These are phyloP conservation scores for Lacerta agilis DNA, from an alignment of 2,797 vertebrate genomes.

Conservation along the genomic window DNA sequence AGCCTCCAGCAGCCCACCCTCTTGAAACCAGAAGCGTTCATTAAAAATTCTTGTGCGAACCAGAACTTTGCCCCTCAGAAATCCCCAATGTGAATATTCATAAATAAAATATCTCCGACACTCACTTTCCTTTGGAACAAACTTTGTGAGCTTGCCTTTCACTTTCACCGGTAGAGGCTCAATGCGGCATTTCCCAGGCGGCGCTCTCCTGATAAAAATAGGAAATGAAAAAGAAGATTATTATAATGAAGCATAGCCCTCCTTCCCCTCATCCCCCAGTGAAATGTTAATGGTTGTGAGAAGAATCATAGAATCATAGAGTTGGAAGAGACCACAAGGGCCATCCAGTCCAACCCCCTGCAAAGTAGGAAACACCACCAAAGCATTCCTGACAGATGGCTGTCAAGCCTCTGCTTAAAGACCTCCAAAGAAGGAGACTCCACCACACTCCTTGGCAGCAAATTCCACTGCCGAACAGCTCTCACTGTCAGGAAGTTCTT, in stretches of 20 bases:
- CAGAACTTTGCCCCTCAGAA: neutral
- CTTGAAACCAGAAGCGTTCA: neutral
- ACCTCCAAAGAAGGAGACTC: no score
- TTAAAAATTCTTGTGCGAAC: neutral
- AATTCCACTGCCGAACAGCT: no score
- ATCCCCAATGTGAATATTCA: neutral
- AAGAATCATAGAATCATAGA: neutral
- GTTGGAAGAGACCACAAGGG: no score
- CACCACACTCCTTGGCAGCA: no score
- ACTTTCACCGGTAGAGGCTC: constrained; percentile 85
- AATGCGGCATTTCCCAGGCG: constrained; percentile 88
- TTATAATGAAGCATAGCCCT: neutral
- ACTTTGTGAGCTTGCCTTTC: constrained; percentile 84
- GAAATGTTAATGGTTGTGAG: constrained; percentile 3
- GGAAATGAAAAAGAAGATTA: constrained; percentile 45
- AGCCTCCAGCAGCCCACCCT: neutral
- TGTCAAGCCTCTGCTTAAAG: no score
- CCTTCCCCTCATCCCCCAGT: neutral
- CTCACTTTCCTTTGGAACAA: constrained; percentile 92
- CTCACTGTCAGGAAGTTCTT: no score
- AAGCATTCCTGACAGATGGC: no score
- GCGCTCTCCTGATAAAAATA: constrained; percentile 85
- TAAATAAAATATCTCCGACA: constrained; percentile 46
- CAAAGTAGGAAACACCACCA: no score
- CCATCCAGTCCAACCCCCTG: no score